Conservation (phyloP, 2,113 vertebrate genomes). For the Uropsilus gracilis region DNA sequence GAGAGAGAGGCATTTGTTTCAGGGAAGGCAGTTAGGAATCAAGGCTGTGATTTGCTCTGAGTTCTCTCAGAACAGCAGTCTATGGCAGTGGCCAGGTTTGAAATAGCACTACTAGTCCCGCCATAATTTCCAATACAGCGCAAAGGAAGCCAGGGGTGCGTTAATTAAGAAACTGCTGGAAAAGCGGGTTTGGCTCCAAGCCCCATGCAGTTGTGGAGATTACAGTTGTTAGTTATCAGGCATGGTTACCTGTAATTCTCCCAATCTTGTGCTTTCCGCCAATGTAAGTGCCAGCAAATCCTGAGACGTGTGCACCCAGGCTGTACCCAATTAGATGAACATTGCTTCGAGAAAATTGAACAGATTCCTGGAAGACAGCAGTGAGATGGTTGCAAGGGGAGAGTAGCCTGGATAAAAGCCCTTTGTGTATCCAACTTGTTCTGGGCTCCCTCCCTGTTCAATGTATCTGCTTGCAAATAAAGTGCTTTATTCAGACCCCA, state of each 20-base stretch:
- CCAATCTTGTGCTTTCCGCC: conserved; percentile 89
- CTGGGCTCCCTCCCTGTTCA: background rate
- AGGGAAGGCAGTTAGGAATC: background rate
- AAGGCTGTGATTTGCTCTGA: background rate
- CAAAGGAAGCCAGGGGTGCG: background rate
- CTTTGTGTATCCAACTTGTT: background rate
- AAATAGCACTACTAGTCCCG: background rate
- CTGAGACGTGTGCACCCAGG: conserved; percentile 96
- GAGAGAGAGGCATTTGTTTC: background rate
- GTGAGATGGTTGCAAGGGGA: background rate
- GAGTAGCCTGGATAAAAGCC: background rate
- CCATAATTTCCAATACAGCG: background rate
- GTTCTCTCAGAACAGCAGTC: background rate
- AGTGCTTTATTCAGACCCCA: background rate
- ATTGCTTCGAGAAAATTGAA: conserved; percentile 87
- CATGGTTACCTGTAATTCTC: conserved; percentile 94
- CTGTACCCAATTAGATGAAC: conserved; percentile 97
- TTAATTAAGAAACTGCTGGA: background rate
- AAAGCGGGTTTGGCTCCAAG: background rate
- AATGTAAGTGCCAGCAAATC: conserved; percentile 94
- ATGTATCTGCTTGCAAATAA: background rate
- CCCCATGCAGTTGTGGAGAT: background rate
- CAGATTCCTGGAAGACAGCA: conserved; percentile 87
- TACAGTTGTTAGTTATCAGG: background rate
- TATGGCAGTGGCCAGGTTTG: background rate